Evolutionary conservation across 2,797 vertebrate genomes (phyloP), one percentile per base, ranked within the genome.

Genomic region (Tarsius wallacei): DNA sequence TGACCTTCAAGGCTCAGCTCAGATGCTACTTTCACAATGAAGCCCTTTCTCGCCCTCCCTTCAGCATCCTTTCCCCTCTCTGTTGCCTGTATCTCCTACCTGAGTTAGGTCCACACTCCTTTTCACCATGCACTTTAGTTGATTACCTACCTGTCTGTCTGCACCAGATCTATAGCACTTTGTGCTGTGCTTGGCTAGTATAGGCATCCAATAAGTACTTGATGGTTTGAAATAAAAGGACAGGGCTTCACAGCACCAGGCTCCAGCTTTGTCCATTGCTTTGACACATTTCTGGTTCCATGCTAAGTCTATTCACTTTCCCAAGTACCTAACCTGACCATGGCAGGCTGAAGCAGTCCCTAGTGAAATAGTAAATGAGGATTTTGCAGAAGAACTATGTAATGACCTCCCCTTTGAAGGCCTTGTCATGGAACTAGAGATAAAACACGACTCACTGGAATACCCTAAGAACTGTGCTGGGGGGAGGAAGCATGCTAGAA

Each of bases 161-260:
- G 70, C 13, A 74, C 26, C 63, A n/a, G 66, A 57, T 80, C 76
- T 26, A 13, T 21, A 49, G 55, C 12, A 78, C 70, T 71, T 90
- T 64, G 86, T 36, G 51, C 77, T 71, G 24, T 90, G 49, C 70
- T 89, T 70, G n/a, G 26, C 53, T 77, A 28, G 51, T 47, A 12
- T 49, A 90, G 77, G 11, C 47, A 47, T 28, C 33, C 71, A 49
- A 33, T 92, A 64, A 88, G 80, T 51, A 19, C 31, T 82, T 87
- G 42, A 57, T 89, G 64, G n/a, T 74, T 77, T 84, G 90, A 94
- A 96, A 77, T 73, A 53, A 91, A 94, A 92, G 68, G 8, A 76
- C 4, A 2, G 88, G 26, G 33, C 70, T 16, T 71, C 2, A 1
- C 55, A 13, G 55, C 63, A 42, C 19, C 63, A 64, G 85, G 5